Percentiles rank a stretch among this genome's conserved stretches.
These are phyloP conservation scores for Capra hircus DNA, from an alignment of 2,113 vertebrate genomes.

Conservation along the genomic window DNA sequence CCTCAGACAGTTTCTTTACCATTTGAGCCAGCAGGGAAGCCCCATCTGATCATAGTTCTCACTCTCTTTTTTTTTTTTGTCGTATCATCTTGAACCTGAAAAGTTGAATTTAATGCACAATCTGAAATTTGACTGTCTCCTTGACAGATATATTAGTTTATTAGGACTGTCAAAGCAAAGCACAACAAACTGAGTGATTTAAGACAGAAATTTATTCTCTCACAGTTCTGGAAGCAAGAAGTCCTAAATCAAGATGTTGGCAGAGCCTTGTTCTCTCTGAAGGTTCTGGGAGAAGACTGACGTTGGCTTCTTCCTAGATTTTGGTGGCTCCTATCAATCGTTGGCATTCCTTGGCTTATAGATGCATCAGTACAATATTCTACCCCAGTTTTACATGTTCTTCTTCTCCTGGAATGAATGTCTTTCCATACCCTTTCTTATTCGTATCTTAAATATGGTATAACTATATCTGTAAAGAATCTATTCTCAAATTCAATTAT, in stretches of 20 bases:
- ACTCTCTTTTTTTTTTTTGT: background rate
- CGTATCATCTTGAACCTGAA: background rate
- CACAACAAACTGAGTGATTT: background rate
- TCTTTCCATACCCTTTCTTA: background rate
- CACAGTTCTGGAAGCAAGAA: background rate
- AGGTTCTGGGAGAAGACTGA: background rate
- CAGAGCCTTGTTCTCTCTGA: background rate
- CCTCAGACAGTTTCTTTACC: background rate
- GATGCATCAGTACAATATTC: background rate
- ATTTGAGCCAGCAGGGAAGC: background rate
- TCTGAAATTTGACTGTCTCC: background rate
- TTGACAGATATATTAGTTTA: background rate
- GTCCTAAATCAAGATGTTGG: background rate
- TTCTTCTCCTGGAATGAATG: background rate
- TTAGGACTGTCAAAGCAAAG: background rate
- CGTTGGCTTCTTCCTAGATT: background rate
- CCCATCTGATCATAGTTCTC: background rate
- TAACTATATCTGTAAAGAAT: background rate
- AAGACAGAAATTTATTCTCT: background rate
- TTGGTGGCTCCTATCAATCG: background rate
- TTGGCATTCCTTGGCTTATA: background rate
- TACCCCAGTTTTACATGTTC: background rate
- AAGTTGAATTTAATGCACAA: background rate
- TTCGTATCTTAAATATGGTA: background rate
- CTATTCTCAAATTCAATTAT: background rate